Conservation (phyloP, 2,888 invertebrate species). For the Athrips mouffetella region DNA sequence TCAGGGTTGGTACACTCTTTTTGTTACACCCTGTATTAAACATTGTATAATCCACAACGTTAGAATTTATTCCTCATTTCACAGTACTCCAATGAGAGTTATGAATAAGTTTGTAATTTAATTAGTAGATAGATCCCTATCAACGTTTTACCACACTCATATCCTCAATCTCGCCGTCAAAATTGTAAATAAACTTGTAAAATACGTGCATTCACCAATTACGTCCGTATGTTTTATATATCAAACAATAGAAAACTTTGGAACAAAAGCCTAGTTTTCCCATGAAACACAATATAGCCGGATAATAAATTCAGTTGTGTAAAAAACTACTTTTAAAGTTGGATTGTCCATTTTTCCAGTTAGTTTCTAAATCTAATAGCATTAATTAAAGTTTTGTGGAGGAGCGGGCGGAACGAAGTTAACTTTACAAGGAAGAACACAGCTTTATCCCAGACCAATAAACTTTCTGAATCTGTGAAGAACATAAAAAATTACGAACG, state of each 20-base stretch:
- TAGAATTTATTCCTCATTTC: no score
- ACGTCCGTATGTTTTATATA: background rate
- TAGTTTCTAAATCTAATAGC: constrained; percentile 67
- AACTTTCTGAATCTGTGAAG: no score
- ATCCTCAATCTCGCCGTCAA: background rate
- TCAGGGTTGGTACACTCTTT: no score
- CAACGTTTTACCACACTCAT: background rate
- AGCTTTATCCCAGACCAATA: constrained; percentile 4
- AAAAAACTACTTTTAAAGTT: constrained; percentile 8
- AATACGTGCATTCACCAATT: background rate
- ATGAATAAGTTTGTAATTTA: background rate
- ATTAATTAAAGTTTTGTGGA: constrained; percentile 65
- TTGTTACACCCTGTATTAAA: no score
- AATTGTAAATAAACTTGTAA: constrained; percentile 12
- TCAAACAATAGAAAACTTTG: constrained; percentile 34
- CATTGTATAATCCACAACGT: no score
- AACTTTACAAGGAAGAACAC: background rate
- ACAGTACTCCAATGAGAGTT: no score
- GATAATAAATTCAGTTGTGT: constrained; percentile 14
- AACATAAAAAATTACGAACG: no score
- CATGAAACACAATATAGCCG: constrained; percentile 2
- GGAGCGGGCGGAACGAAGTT: constrained; percentile 50
- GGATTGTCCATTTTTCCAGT: constrained; percentile 53
- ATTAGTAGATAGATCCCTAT: constrained; percentile 9
- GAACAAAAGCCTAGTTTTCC: constrained; percentile 26